Evolutionary conservation across 2,888 invertebrate species (phyloP).

Genomic region (Idaea aversata): DNA sequence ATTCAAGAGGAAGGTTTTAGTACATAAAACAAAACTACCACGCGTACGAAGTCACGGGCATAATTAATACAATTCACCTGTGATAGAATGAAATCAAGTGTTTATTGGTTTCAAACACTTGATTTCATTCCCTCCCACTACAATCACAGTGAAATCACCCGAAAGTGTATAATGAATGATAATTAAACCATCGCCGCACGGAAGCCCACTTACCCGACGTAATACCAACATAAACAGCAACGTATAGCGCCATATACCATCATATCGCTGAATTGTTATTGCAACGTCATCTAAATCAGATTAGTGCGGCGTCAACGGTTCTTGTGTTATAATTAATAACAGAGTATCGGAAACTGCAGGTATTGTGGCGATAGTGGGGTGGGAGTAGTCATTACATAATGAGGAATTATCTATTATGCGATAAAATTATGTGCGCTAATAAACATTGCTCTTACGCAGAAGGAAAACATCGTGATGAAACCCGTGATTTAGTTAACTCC

Average conservation of each 20-base stretch:
- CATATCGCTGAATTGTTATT: slow-evolving; percentile 8
- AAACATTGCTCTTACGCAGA: too few species aligned
- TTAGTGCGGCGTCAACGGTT: slow-evolving; percentile 34
- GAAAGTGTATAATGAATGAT: background rate
- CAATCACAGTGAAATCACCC: background rate
- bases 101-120: too few species aligned
- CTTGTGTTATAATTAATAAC: slow-evolving; percentile 28
- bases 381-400: too few species aligned
- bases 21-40: too few species aligned
- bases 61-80: too few species aligned
- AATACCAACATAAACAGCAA: background rate
- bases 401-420: background rate
- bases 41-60: too few species aligned
- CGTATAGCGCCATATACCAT: background rate
- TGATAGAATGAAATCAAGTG: too few species aligned
- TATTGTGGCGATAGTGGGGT: background rate
- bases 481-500: too few species aligned
- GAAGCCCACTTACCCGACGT: background rate
- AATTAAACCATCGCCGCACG: background rate
- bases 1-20: too few species aligned
- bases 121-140: background rate
- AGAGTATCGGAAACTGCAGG: slow-evolving; percentile 13
- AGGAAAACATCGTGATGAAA: too few species aligned
- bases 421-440: too few species aligned
- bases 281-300: slow-evolving; percentile 44